Evolutionary conservation across 2,888 invertebrate genomes (phyloP), one percentile per base, ranked within the genome.

Genomic region (Synanthedon andrenaeformis): DNA sequence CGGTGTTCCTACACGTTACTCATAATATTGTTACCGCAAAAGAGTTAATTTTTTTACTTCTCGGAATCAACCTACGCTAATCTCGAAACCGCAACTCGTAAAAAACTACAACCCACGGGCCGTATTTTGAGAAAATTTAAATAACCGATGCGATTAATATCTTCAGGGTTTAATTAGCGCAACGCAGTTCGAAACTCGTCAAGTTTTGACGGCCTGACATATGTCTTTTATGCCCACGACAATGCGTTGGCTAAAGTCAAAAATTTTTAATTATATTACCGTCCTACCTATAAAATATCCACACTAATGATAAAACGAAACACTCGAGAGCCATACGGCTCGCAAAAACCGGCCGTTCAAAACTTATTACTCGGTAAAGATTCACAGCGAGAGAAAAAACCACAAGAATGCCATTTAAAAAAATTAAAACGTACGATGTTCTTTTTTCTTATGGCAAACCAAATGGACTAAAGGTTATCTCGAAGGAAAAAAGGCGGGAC

Each of bases 321-420:
- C 70, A 66, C 65, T 59, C 64, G 59, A 64, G 35, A 67, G 65
- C 74, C 74, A 71, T 76, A 73, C 68, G 62, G 67, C 70, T 63
- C 78, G 80, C 82, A 81, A 82, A 84, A 83, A 82, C 78, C 64
- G 68, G 72, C 65, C 69, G 63, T 65, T 74, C 65, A 69, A 75
- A 76, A 78, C 78, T 72, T 81, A 82, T 82, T 82, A 79, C 80
- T 69, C 72, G 68, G 70, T 72, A 70, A 74, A 78, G 78, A 79
- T 82, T 83, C 83, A 75, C 80, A 76, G 74, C 73, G 72, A 76
- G 72, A 76, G 76, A 82, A 83, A 85, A 83, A 85, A 82, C 86
- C 86, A 76, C 86, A 86, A 76, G 85, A 84, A 86, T 85, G 81
- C 84, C 84, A 85, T 84, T 85, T 79, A 85, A 84, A 84, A 85